Evolutionary conservation across 53 echinoderm and acorn worm species (phyloP).

Genomic region (Echinarachnius parma): DNA sequence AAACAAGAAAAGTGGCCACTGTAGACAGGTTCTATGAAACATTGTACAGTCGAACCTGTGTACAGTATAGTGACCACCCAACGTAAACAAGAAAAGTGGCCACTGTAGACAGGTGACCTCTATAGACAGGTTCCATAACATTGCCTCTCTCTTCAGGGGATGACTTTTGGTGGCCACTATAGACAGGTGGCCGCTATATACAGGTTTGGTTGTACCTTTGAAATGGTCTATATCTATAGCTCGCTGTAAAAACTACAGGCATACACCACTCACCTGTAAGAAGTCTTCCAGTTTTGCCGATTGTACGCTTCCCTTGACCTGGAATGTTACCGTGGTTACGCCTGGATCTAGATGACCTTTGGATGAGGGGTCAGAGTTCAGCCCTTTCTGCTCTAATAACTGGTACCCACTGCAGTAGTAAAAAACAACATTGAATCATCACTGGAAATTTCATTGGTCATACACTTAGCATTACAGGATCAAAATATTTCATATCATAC

Average conservation of each 20-base stretch:
- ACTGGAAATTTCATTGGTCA: neutral
- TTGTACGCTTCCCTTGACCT: conserved; percentile 62
- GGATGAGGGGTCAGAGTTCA: conserved; percentile 35
- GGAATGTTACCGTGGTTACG: conserved; percentile 72
- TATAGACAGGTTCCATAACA: too few species aligned
- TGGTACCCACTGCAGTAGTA: conserved; percentile 19
- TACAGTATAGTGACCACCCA: too few species aligned
- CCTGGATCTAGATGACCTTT: conserved; percentile 70
- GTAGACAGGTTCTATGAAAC: too few species aligned
- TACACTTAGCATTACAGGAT: neutral
- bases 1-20: too few species aligned
- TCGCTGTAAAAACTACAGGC: too few species aligned
- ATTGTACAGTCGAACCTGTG: too few species aligned
- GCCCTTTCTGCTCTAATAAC: conserved; percentile 32
- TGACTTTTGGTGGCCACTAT: too few species aligned
- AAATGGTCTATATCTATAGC: neutral
- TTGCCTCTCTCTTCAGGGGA: too few species aligned
- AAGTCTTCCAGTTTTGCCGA: conserved; percentile 60
- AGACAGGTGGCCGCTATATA: too few species aligned
- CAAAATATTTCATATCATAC: neutral
- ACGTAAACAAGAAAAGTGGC: too few species aligned
- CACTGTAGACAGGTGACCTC: too few species aligned
- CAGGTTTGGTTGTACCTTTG: too few species aligned
- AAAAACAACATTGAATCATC: neutral
- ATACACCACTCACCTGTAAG: conserved; percentile 77